Base-by-base conservation (phyloP, 2,113 vertebrate species). In the Speoplatyrhinus poulsoni region DNA sequence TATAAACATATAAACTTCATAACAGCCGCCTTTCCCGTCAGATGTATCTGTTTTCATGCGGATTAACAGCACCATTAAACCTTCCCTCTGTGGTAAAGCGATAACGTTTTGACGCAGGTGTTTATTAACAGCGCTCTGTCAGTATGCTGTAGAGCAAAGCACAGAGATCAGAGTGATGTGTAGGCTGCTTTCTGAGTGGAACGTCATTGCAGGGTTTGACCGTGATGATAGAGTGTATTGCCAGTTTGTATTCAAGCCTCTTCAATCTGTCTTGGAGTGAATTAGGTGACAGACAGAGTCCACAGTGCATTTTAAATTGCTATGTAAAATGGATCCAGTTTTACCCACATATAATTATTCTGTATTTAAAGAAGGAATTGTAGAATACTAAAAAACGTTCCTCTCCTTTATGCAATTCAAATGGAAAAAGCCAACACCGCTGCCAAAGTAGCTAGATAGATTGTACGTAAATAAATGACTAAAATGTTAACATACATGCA, bases 31-130 rank as follows among this genome's bases (percentile, higher is more conserved):
- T 0, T 9, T 15, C 13, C 10, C 19, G 5, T 16, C 9, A 75
- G 13, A 69, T n/a, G 49, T 11, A 82, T 81, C 72, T 85, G 85
- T 68, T 81, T 79, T 60, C 61, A 63, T 60, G 62, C 59, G 47
- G 15, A 62, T 15, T 62, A 54, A 65, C 2, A 62, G 56, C 46
- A 26, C 8, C 75, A 66, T 66, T 72, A 65, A 77, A 65, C 47
- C 57, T 68, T 26, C 6, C 60, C 54, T 36, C 68, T 13, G 63
- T 41, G 69, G 47, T 76, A 69, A 46, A 75, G 32, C 3, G 41
- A 77, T 71, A 76, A 72, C 19, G 41, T 16, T 49, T 48, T 55
- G 58, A 70, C 61, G 64, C 70, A 76, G 73, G 9, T 67, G 67
- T 79, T 82, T 62, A 60, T 82, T 62, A 60, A 57, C 60, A 26